phyloP scores from a whole-genome alignment of 2,888 invertebrate genomes.

The Scaptomyza polygonia region DNA sequence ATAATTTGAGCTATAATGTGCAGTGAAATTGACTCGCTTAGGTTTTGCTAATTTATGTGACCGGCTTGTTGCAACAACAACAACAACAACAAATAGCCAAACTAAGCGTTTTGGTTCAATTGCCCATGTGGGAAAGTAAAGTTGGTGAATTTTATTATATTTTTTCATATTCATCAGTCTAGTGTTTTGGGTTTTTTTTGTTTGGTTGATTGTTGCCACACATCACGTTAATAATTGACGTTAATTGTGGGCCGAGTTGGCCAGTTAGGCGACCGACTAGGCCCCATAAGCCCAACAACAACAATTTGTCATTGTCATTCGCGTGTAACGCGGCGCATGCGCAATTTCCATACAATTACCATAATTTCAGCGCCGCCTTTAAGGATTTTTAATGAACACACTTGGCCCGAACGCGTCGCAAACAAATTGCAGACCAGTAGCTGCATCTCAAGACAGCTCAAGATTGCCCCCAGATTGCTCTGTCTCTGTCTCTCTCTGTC shows the following conservation, averaged over 20 bases:
- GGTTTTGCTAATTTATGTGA: constrained; percentile 65
- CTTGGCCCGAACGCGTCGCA: constrained; percentile 8
- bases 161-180: neutral
- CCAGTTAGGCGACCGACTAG: too few relatives aligned
- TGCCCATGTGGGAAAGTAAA: constrained; percentile 47
- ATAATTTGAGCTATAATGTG: constrained; percentile 73
- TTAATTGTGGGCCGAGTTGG: constrained; percentile 8
- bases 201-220: neutral
- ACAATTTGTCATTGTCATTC: constrained; percentile 54
- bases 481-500: neutral
- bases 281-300: constrained; percentile 27
- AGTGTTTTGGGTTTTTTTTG: too few relatives aligned
- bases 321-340: constrained; percentile 36
- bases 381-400: constrained; percentile 53
- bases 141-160: constrained; percentile 11
- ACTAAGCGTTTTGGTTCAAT: constrained; percentile 9
- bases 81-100: constrained; percentile 6
- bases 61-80: constrained; percentile 19
- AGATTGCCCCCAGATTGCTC: constrained; percentile 5
- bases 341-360: constrained; percentile 54
- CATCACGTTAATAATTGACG: constrained; percentile 5
- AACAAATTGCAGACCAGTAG: constrained; percentile 24
- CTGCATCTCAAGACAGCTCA: constrained; percentile 4
- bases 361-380: constrained; percentile 53
- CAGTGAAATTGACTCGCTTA: constrained; percentile 69